Percentiles rank a stretch among this genome's conserved stretches.
Conservation (phyloP, 1,140 invertebrate genomes). For the Caenorhabditis remanei region DNA sequence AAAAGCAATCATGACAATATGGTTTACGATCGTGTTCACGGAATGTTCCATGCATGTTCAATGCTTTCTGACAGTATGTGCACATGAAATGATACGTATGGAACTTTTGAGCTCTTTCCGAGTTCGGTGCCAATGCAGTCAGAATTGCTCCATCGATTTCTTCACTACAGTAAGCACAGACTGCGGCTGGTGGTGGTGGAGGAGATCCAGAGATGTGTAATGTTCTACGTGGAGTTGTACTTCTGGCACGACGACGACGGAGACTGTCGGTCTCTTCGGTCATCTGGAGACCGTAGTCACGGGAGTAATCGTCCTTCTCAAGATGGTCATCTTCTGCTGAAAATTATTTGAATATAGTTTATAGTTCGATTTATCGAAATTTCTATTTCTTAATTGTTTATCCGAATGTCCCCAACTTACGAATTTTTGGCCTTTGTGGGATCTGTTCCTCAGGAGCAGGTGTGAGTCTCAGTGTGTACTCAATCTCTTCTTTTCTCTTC, state of each 20-base stretch:
- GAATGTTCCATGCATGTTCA: slow-evolving; percentile 77
- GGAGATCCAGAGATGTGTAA: slow-evolving; percentile 76
- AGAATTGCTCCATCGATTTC: slow-evolving; percentile 76
- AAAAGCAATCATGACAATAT: slow-evolving; percentile 77
- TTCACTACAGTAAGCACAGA: slow-evolving; percentile 76
- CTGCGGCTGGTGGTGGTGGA: slow-evolving; percentile 65
- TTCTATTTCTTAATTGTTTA: no score
- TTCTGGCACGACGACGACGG: slow-evolving; percentile 73
- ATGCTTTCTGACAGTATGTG: slow-evolving; percentile 77
- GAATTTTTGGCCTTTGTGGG: slow-evolving; percentile 59
- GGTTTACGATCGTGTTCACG: slow-evolving; percentile 75
- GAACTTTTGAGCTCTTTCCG: slow-evolving; percentile 76
- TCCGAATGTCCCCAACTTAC: slow-evolving; percentile 66
- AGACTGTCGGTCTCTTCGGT: slow-evolving; percentile 72
- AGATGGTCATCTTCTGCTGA: slow-evolving; percentile 70
- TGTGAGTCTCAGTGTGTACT: slow-evolving; percentile 75
- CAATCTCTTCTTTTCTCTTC: slow-evolving; percentile 71
- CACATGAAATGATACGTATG: slow-evolving; percentile 77
- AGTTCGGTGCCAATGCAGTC: slow-evolving; percentile 76
- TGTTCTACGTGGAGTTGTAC: slow-evolving; percentile 73
- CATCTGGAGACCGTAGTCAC: slow-evolving; percentile 76
- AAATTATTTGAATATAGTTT: slow-evolving; percentile 51
- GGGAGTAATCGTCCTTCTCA: slow-evolving; percentile 74
- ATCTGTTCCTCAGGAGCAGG: slow-evolving; percentile 72
- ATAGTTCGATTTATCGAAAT: neutral